These are phyloP conservation scores for Danaus chrysippus DNA, from an alignment of 2,888 invertebrate species.

Conservation along the genomic window DNA sequence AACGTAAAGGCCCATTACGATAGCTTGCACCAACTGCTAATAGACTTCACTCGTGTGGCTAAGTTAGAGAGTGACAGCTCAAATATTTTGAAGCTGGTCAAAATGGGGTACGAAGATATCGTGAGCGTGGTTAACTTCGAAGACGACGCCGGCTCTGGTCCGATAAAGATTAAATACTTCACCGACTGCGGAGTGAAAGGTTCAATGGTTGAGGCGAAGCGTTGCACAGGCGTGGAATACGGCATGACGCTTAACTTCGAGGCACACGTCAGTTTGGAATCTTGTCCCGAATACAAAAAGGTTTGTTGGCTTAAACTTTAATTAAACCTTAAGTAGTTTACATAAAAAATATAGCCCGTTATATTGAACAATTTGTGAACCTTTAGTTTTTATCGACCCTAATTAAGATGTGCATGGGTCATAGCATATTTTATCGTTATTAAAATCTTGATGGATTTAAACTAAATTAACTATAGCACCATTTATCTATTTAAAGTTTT, in stretches of 20 bases:
- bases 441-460: too few relatives aligned
- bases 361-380: not conserved
- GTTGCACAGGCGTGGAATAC: slow-evolving; percentile 80
- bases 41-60: slow-evolving; percentile 87
- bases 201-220: slow-evolving; percentile 66
- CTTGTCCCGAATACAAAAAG: slow-evolving; percentile 75
- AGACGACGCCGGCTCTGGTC: slow-evolving; percentile 79
- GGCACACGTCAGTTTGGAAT: slow-evolving; percentile 79
- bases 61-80: slow-evolving; percentile 89
- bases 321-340: not conserved
- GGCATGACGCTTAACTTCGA: slow-evolving; percentile 82
- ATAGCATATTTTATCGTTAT: too few relatives aligned
- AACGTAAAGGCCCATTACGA: slow-evolving; percentile 83
- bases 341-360: not conserved
- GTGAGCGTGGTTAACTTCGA: slow-evolving; percentile 81
- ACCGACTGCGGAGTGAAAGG: slow-evolving; percentile 83
- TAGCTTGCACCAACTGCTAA: slow-evolving; percentile 83
- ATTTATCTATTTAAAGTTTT: not conserved
- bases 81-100: slow-evolving; percentile 91
- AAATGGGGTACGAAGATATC: slow-evolving; percentile 88
- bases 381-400: slow-evolving; percentile 1
- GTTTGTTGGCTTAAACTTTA: slow-evolving; percentile 40
- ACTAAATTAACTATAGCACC: too few relatives aligned
- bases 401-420: not conserved
- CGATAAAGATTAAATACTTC: slow-evolving; percentile 83